Conservation (phyloP, 2,888 invertebrate genomes). For the Tiliacea aurago region DNA sequence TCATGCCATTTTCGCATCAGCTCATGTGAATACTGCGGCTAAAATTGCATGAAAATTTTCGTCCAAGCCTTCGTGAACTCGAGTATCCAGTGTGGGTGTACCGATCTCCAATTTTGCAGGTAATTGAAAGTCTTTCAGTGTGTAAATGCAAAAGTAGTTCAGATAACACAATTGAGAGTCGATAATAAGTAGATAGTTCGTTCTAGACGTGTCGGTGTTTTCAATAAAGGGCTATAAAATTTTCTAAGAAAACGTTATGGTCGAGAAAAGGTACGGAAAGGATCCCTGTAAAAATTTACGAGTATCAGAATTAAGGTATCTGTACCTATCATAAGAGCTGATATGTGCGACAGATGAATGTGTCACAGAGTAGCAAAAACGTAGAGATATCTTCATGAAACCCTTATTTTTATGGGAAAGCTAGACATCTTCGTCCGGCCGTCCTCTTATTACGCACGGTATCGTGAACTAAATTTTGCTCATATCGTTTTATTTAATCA, state of each 20-base stretch:
- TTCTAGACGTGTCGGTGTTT: constrained; percentile 33
- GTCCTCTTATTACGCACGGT: not conserved
- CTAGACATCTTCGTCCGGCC: not conserved
- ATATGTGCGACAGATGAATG: not conserved
- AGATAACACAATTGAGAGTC: constrained; percentile 36
- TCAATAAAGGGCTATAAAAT: not conserved
- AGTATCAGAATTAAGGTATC: constrained; percentile 5
- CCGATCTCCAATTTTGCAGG: constrained; percentile 62
- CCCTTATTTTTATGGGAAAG: constrained; percentile 5
- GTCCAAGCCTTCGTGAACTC: constrained; percentile 3
- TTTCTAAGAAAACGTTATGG: constrained; percentile 1
- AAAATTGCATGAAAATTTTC: constrained; percentile 28
- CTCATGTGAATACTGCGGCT: accelerated
- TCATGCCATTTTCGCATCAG: constrained; percentile 14
- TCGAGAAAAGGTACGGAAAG: not conserved
- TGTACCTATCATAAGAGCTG: not conserved
- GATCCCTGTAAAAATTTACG: constrained; percentile 30
- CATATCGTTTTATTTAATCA: not conserved
- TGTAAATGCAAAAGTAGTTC: constrained; percentile 38
- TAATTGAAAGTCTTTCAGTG: constrained; percentile 62
- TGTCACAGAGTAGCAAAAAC: not conserved
- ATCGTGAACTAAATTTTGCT: not conserved
- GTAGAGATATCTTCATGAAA: not conserved
- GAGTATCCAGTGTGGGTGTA: constrained; percentile 30
- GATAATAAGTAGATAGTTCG: constrained; percentile 24